Evolutionary conservation across 2,113 vertebrate species (phyloP), one percentile per base, ranked within the genome.

Genomic region (Pangasianodon hypophthalmus): DNA sequence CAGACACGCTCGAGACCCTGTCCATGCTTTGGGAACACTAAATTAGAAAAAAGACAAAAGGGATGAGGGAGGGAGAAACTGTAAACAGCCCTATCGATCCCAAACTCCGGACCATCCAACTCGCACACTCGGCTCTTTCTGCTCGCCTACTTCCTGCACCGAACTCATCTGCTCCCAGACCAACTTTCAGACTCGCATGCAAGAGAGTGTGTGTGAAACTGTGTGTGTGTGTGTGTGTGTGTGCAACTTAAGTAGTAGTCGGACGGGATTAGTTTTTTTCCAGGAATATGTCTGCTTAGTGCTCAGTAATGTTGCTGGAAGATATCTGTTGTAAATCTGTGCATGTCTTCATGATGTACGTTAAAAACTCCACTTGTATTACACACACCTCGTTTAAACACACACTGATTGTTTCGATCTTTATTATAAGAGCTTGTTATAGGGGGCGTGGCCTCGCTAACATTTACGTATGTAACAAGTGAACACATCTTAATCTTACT

Each of bases 21-120:
- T 95, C 95, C 95, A 94, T 94, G 95, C 94, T 95, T 96, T 96
- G 95, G 95, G 95, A 95, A 96, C 95, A 96, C 96, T 96, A 96
- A 96, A 96, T 96, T 96, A 96, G 95, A 96, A 95, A 95, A 95
- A 95, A 96, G 95, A 95, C 94, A 96, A 95, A 96, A 94, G 94
- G 94, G 94, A 94, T 94, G 95, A 95, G 94, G 93, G 95, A 93
- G 94, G 93, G 94, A 95, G 94, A 96, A 95, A 95, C 94, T 95
- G 95, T 95, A 96, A 95, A 95, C 95, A 95, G 94, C 92, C 69
- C 80, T 92, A 96, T 96, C 94, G 95, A 96, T 96, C 95, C 95
- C 93, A 1, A 32, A 94, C 95, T 95, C 93, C 93, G 95, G 94
- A 94, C 95, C 95, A 95, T 96, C 94, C 95, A 95, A 95, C 95